phyloP scores from a whole-genome alignment of 2,797 vertebrate genomes.

The Nothura maculosa region DNA sequence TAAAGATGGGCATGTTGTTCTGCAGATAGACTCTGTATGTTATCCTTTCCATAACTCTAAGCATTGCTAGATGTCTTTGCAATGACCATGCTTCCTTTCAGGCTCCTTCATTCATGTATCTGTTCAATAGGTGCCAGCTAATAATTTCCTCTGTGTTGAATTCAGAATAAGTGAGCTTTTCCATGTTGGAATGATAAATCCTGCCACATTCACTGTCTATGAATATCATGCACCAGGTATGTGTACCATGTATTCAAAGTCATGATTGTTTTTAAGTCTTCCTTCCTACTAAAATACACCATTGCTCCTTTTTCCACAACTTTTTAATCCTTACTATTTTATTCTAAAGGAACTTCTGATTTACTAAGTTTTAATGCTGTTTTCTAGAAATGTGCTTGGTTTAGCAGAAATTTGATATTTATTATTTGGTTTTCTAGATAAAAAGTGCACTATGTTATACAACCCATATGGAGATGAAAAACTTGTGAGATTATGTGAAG shows the following conservation, averaged over 20 bases:
- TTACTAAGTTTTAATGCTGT: fast-evolving
- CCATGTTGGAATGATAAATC: constrained; percentile 80
- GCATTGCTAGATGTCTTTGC: not conserved
- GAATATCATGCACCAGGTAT: constrained; percentile 89
- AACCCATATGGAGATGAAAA: constrained; percentile 79
- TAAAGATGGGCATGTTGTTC: constrained; percentile 83
- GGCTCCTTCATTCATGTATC: constrained; percentile 7
- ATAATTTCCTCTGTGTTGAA: constrained; percentile 84
- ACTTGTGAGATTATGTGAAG: constrained; percentile 88
- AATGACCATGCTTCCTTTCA: not conserved
- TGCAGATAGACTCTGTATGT: constrained; percentile 87
- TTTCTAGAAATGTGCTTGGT: not conserved
- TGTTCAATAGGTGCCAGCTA: constrained; percentile 86
- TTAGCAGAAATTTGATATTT: not conserved
- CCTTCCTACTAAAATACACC: not conserved
- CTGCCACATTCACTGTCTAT: constrained; percentile 88
- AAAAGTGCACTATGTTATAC: constrained; percentile 86
- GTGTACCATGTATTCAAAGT: not conserved
- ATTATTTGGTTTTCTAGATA: constrained; percentile 79
- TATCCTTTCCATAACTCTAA: not conserved
- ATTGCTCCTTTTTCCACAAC: not conserved
- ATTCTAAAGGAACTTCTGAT: not conserved
- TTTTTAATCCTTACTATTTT: not conserved
- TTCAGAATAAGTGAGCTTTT: constrained; percentile 88
- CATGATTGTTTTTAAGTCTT: not conserved